Evolutionary conservation across 1,140 invertebrate species (phyloP).

Genomic region (Trichonephila clavipes): DNA sequence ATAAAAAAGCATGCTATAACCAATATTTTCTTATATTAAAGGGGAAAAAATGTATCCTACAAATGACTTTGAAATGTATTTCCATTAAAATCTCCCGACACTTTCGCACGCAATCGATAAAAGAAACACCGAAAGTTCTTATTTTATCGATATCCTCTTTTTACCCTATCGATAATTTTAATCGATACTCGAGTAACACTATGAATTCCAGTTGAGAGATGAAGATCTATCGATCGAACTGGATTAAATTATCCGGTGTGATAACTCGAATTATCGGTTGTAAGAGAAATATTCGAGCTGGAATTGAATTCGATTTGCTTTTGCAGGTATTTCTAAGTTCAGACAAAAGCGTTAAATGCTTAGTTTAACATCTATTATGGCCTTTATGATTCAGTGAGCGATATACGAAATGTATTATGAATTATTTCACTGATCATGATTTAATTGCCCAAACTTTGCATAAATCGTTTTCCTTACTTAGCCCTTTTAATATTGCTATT

Average conservation of each 20-base stretch:
- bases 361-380: neutral
- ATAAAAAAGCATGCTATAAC: neutral
- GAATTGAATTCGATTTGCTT: slow-evolving; percentile 9
- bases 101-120: neutral
- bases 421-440: no score
- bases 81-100: slow-evolving; percentile 5
- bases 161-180: neutral
- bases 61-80: slow-evolving; percentile 1
- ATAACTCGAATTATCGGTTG: slow-evolving; percentile 20
- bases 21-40: neutral
- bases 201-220: neutral
- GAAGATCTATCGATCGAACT: neutral
- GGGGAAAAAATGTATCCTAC: neutral
- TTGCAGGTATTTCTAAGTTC: neutral
- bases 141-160: neutral
- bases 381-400: no score
- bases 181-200: neutral
- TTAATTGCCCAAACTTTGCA: no score
- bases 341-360: neutral
- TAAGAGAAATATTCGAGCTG: neutral
- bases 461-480: no score
- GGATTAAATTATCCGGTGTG: slow-evolving; percentile 5
- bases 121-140: slow-evolving; percentile 13
- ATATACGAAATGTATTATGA: no score
- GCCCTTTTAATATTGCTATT: no score